A percentile compares a stretch with the other conserved stretches of the same genome.
Evolutionary conservation across 64 coral and sea anemone species (phyloP).

Genomic region (Dendrophyllia cribrosa): DNA sequence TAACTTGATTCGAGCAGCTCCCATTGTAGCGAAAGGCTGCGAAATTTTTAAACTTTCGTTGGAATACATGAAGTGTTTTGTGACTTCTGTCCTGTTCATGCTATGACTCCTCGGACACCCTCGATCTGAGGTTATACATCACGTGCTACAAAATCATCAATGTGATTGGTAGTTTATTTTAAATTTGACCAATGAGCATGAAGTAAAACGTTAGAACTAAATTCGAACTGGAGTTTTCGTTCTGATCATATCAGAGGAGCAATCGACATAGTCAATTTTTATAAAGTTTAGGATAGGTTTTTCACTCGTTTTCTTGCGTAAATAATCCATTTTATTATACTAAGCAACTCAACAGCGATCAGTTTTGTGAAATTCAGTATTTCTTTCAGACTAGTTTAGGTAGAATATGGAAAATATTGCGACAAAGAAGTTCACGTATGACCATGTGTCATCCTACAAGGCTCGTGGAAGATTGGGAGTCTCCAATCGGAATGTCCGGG

Average conservation of each 20-base stretch:
- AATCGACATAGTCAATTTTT: neutral
- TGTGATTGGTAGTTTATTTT: slow-evolving; percentile 11
- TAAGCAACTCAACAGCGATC: neutral
- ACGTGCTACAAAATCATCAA: neutral
- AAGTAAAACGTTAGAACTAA: slow-evolving; percentile 49
- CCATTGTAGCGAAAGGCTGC: neutral
- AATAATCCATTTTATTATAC: neutral
- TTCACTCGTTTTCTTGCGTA: neutral
- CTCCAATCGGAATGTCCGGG: slow-evolving; percentile 59
- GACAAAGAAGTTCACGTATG: slow-evolving; percentile 48
- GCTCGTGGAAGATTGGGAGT: slow-evolving; percentile 43
- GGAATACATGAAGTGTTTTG: neutral
- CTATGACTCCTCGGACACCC: neutral
- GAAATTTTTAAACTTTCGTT: neutral
- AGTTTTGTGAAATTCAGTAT: neutral
- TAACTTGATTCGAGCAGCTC: slow-evolving; percentile 48
- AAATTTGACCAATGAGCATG: slow-evolving; percentile 15
- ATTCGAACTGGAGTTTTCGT: slow-evolving; percentile 14
- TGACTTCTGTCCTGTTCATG: neutral
- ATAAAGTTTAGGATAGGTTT: neutral
- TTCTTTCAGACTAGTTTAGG: neutral
- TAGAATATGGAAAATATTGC: slow-evolving; percentile 36
- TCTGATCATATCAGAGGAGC: neutral
- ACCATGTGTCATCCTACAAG: slow-evolving; percentile 68
- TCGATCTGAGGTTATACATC: neutral